phyloP scores from a whole-genome alignment of 37 sponge, comb jelly and placozoan species.

The Ephydatia muelleri region DNA sequence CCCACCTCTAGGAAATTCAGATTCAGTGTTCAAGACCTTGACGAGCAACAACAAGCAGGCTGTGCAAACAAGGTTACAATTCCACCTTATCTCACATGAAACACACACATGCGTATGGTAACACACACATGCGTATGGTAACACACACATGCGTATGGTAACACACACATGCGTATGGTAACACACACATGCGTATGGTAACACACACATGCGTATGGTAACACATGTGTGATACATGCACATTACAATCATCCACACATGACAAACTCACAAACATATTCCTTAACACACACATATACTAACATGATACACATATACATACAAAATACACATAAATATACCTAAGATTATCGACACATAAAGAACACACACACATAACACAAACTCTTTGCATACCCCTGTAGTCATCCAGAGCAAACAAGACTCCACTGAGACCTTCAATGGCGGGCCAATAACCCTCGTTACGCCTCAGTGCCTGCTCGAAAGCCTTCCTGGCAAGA shows the following conservation, averaged over 20 bases:
- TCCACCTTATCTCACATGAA: too few relatives aligned
- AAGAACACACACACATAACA: neutral
- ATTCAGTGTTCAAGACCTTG: slow-evolving; percentile 30
- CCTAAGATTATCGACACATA: too few relatives aligned
- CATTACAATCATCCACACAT: neutral
- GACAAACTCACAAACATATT: too few relatives aligned
- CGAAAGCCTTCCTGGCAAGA: slow-evolving; percentile 55
- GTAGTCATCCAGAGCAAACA: slow-evolving; percentile 59
- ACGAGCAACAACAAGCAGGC: slow-evolving; percentile 47
- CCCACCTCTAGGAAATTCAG: slow-evolving; percentile 54
- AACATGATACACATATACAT: neutral
- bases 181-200: neutral
- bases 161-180: too few relatives aligned
- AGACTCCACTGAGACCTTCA: slow-evolving; percentile 40
- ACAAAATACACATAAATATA: too few relatives aligned
- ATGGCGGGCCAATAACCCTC: slow-evolving; percentile 61
- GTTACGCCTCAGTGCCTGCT: slow-evolving; percentile 47
- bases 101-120: too few relatives aligned
- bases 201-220: neutral
- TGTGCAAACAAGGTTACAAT: neutral
- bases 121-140: too few relatives aligned
- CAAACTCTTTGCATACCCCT: slow-evolving; percentile 18
- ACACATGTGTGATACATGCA: neutral
- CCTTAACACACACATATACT: neutral
- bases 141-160: neutral